Evolutionary conservation across 1,140 invertebrate species (phyloP).

Genomic region (Mizuhopecten yessoensis): DNA sequence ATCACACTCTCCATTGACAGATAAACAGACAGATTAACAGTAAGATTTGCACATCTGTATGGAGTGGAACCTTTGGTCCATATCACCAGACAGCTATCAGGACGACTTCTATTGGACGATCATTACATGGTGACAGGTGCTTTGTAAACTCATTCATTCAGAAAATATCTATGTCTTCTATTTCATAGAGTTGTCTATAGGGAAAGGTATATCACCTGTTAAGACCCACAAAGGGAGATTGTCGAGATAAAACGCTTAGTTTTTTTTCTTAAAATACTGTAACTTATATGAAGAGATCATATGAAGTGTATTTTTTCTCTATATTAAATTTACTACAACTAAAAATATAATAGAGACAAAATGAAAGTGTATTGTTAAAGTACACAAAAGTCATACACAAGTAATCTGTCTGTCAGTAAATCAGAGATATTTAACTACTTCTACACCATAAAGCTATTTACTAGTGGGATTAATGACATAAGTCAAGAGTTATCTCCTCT

Average conservation of each 20-base stretch:
- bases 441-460: background rate
- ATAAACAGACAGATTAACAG: background rate
- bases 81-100: background rate
- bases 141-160: slow-evolving; percentile 29
- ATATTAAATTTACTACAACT: background rate
- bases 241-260: background rate
- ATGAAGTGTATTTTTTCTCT: background rate
- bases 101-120: background rate
- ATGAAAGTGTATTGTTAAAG: background rate
- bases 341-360: no score
- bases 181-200: background rate
- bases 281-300: background rate
- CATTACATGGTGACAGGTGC: background rate
- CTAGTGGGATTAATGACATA: background rate
- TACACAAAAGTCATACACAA: background rate
- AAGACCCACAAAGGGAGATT: background rate
- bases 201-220: background rate
- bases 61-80: background rate
- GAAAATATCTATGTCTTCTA: background rate
- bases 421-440: background rate
- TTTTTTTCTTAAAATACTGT: background rate
- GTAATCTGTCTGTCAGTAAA: background rate
- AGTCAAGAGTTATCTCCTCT: background rate
- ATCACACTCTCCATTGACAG: background rate
- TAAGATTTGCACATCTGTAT: background rate